Percentiles rank a stretch among this genome's conserved stretches.
Evolutionary conservation across 1,140 invertebrate species (phyloP).

Genomic region (Macrobrachium rosenbergii): DNA sequence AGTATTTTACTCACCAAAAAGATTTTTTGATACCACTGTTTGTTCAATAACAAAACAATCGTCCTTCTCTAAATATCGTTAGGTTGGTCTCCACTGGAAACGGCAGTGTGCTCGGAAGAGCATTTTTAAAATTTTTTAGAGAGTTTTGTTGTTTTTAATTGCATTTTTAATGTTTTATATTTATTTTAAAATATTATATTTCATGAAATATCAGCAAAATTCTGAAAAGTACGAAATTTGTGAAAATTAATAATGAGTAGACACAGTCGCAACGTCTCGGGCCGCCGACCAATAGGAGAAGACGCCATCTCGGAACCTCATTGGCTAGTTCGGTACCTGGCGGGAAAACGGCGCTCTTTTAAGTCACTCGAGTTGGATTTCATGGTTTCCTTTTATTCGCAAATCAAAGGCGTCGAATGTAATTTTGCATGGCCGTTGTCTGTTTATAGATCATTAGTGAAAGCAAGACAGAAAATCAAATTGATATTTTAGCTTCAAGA

Average conservation of each 20-base stretch:
- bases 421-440: too few species aligned
- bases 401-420: too few species aligned
- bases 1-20: conserved; percentile 19
- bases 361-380: too few species aligned
- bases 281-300: neutral
- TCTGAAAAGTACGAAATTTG: neutral
- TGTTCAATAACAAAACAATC: conserved; percentile 59
- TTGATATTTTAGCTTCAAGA: too few species aligned
- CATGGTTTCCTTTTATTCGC: too few species aligned
- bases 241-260: neutral
- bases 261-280: neutral
- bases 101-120: too few species aligned
- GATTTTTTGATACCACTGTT: conserved; percentile 41
- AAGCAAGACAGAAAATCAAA: too few species aligned
- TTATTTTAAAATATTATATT: neutral
- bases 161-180: neutral
- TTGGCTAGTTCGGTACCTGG: neutral
- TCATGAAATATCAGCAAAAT: neutral
- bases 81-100: conserved; percentile 28
- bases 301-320: neutral
- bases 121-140: neutral
- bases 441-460: too few species aligned
- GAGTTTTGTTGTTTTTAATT: neutral
- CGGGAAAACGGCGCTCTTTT: too few species aligned
- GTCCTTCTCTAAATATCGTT: conserved; percentile 56